Conservation (phyloP, 2,113 vertebrate species). For the Empidonax alnorum region DNA sequence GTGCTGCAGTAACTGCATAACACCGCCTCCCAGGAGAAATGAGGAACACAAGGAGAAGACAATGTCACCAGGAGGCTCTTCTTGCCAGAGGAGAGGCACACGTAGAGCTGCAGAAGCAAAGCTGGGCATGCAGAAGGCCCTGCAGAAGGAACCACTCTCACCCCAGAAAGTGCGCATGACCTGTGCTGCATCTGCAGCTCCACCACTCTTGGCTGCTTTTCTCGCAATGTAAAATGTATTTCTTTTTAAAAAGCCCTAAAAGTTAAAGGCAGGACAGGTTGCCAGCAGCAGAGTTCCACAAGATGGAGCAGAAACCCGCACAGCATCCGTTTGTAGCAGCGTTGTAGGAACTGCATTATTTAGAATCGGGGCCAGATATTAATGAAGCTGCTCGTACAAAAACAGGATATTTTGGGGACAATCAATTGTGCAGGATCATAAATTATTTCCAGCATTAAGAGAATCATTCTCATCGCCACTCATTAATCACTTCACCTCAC, state of each 20-base stretch:
- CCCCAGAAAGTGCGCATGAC: neutral
- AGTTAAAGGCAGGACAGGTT: neutral
- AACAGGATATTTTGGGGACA: constrained; percentile 33
- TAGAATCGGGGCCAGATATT: neutral
- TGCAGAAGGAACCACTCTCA: neutral
- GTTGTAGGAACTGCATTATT: neutral
- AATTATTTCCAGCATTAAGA: constrained; percentile 50
- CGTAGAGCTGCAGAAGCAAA: neutral
- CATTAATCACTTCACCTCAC: neutral
- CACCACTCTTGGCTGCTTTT: neutral
- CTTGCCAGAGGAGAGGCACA: neutral
- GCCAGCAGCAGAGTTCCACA: neutral
- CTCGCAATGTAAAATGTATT: neutral
- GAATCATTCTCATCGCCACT: constrained; percentile 1
- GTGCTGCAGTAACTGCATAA: neutral
- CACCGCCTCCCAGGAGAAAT: neutral
- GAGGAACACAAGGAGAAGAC: neutral
- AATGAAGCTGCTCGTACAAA: constrained; percentile 54
- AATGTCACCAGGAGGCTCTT: neutral
- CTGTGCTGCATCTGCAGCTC: neutral
- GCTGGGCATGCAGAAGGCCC: neutral
- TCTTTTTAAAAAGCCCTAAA: neutral
- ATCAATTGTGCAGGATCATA: constrained; percentile 38
- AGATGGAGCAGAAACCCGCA: rapidly evolving
- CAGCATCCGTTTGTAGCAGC: neutral